Base-by-base conservation (phyloP, 2,797 vertebrate genomes). In the Artibeus lituratus region DNA sequence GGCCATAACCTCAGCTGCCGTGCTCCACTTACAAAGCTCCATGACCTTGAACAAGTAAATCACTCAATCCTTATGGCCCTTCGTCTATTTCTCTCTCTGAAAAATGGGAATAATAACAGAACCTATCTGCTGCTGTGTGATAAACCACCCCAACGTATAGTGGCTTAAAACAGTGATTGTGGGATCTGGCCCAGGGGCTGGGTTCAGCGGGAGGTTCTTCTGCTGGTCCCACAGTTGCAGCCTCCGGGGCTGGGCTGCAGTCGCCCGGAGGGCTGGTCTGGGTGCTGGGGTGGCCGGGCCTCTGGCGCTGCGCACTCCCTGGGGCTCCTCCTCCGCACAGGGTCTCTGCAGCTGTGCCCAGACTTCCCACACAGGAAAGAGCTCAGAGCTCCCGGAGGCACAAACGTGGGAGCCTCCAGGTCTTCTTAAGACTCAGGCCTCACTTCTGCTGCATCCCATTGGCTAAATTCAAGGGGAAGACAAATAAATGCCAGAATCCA, bases 191-290 rank as follows among this genome's bases (percentile, higher is more conserved):
- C 51, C 11, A 47, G 95, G 2, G 2, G 51, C 10, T 26, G 7
- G 32, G 92, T 65, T 94, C 90, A 57, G 62, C 18, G 9, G 47
- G n/a, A 0, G 26, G 35, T 37, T 97, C 86, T 94, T 80, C 51
- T 62, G 35, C 3, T 35, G 47, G 35, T 24, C 9, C 21, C 3
- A 6, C 5, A 8, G 37, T n/a, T n/a, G 29, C 9, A 10, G 37
- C 16, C 2, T 37, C 4, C 10, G 57, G 3, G 29, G 19, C 32
- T 14, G n/a, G 29, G 49, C 22, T 37, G 21, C 39, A 22, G 77
- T 21, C 44, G 1, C 18, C 5, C 18, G 29, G 44, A 73, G 69
- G 74, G 42, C 16, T 51, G 55, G 57, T 35, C 14, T 7, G n/a
- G 82, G 37, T 22, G 35, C 47, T 35, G 35, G 44, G 35, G 26